A percentile compares a stretch with the other conserved stretches of the same genome.
These are phyloP conservation scores for Leptinotarsa haldemani DNA, from an alignment of 2,888 invertebrate genomes.

Conservation along the genomic window DNA sequence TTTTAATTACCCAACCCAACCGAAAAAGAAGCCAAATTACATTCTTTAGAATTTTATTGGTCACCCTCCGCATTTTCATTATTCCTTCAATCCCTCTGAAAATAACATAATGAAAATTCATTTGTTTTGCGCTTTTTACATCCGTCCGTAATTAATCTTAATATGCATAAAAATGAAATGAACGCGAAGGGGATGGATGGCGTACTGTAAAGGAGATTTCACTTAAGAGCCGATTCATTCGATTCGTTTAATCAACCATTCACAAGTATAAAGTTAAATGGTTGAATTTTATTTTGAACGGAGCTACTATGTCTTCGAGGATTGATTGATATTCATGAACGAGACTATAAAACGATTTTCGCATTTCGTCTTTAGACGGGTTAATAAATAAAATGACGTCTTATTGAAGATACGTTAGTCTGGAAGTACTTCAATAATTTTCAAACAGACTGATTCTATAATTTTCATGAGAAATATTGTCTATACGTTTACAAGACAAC, in stretches of 20 bases:
- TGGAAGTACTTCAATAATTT: too few relatives aligned
- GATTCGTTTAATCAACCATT: constrained; percentile 9
- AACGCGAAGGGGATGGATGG: constrained; percentile 22
- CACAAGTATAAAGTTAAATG: neutral
- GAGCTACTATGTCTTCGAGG: neutral
- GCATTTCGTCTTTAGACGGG: too few relatives aligned
- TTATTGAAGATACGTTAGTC: too few relatives aligned
- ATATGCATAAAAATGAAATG: constrained; percentile 37
- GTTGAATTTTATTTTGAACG: neutral
- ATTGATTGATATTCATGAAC: neutral
- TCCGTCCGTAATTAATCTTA: constrained; percentile 37
- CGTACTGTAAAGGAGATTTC: constrained; percentile 18
- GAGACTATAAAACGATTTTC: neutral
- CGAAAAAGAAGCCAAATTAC: constrained; percentile 9
- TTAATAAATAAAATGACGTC: too few relatives aligned
- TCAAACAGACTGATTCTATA: too few relatives aligned
- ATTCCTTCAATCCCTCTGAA: constrained; percentile 23
- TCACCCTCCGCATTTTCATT: constrained; percentile 12
- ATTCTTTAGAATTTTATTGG: constrained; percentile 27
- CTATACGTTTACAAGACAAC: too few relatives aligned
- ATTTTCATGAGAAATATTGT: too few relatives aligned
- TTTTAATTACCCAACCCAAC: constrained; percentile 7
- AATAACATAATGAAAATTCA: constrained; percentile 36
- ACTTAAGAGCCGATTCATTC: constrained; percentile 1
- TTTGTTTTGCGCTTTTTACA: constrained; percentile 34